These are phyloP conservation scores for Alectoris magna DNA, from an alignment of 2,797 vertebrate genomes.

Conservation along the genomic window DNA sequence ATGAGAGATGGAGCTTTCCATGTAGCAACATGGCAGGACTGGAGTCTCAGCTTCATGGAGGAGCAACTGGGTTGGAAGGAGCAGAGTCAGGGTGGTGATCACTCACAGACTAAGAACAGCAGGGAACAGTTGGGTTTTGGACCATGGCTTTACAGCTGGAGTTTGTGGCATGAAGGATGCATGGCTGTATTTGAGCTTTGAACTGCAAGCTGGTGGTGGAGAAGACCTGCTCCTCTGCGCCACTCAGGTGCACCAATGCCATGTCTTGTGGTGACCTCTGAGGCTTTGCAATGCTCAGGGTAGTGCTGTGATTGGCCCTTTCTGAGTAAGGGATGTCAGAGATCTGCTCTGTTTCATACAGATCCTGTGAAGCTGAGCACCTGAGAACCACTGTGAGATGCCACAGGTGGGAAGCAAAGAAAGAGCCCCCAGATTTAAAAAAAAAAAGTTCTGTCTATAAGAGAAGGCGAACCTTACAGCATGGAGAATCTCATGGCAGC, in stretches of 20 bases:
- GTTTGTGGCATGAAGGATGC: fast-evolving
- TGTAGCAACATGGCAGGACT: neutral
- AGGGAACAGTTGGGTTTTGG: neutral
- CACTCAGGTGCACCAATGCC: neutral
- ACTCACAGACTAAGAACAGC: neutral
- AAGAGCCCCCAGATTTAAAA: fast-evolving
- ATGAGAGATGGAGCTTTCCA: fast-evolving
- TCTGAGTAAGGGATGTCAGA: neutral
- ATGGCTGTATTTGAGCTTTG: neutral
- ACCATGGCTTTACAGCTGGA: neutral
- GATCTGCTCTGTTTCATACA: fast-evolving
- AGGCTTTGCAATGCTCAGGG: neutral
- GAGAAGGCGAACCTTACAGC: neutral
- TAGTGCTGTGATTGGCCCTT: neutral
- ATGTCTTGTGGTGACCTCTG: neutral
- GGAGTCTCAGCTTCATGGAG: neutral
- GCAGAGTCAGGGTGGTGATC: neutral
- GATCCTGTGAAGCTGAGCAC: neutral
- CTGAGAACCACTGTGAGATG: neutral
- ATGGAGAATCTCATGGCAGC: fast-evolving
- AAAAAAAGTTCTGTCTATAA: neutral
- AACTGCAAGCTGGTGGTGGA: neutral
- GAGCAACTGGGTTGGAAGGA: neutral
- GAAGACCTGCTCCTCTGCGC: neutral
- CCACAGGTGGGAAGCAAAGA: neutral